phyloP scores from a whole-genome alignment of 2,113 vertebrate species.

The Rhineura floridana region DNA sequence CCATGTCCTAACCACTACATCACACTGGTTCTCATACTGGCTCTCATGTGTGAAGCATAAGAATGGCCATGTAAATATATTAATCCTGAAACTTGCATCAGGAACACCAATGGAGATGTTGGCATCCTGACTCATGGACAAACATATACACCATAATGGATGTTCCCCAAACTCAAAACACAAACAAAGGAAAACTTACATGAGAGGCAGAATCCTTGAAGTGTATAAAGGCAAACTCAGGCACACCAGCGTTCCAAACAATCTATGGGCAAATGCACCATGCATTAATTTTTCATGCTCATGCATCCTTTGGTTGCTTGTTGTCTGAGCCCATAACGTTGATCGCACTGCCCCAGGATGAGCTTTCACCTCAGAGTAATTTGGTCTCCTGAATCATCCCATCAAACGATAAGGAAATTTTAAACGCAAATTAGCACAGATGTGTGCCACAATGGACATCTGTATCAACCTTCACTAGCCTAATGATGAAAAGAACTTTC shows the following conservation, averaged over 20 bases:
- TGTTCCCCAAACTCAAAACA: not conserved
- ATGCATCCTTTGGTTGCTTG: not conserved
- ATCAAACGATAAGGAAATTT: not conserved
- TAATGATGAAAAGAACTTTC: not conserved
- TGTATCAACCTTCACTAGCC: not conserved
- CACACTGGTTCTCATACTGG: no score
- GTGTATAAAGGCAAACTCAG: not conserved
- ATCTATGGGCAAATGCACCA: not conserved
- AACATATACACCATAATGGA: not conserved
- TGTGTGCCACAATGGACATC: not conserved
- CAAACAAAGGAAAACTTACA: not conserved
- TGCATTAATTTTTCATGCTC: not conserved
- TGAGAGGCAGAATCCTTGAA: not conserved
- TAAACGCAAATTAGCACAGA: not conserved
- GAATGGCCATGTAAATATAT: not conserved
- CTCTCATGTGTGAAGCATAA: not conserved
- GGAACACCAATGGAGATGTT: not conserved
- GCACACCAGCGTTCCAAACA: not conserved
- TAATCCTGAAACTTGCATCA: not conserved
- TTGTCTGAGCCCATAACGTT: not conserved
- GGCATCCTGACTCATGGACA: not conserved
- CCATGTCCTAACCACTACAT: no score
- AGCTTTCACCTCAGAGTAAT: not conserved
- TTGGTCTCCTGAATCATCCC: not conserved
- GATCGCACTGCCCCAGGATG: not conserved